Conservation (phyloP, 2,888 invertebrate species). For the Cantharis rufa region DNA sequence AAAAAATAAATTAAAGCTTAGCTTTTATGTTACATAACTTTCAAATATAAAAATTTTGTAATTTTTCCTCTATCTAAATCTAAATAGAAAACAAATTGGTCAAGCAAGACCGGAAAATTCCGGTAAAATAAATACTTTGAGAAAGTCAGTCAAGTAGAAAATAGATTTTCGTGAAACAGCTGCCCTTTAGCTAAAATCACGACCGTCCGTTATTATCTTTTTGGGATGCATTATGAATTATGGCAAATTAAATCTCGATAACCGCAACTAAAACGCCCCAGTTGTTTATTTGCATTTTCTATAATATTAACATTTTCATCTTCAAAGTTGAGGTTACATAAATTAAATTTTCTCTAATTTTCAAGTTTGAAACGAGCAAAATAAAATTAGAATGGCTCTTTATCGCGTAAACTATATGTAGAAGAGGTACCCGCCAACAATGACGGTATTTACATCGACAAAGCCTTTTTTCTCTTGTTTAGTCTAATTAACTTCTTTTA, state of each 20-base stretch:
- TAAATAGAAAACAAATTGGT: conserved; percentile 12
- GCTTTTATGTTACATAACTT: not conserved
- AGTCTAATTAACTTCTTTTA: too few species aligned
- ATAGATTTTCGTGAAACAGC: conserved; percentile 18
- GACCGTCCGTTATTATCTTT: conserved; percentile 7
- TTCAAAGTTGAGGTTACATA: not conserved
- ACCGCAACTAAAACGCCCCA: not conserved
- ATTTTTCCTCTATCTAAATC: not conserved
- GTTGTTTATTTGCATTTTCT: not conserved
- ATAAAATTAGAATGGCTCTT: not conserved
- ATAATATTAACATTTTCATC: not conserved
- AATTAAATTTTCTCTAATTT: not conserved
- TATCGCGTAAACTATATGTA: not conserved
- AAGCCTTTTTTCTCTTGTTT: too few species aligned
- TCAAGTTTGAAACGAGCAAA: not conserved
- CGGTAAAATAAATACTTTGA: conserved; percentile 14
- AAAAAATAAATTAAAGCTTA: not conserved
- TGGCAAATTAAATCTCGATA: not conserved
- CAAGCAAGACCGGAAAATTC: conserved; percentile 12
- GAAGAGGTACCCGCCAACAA: too few species aligned
- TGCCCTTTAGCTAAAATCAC: conserved; percentile 15
- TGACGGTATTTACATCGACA: too few species aligned
- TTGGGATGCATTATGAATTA: conserved; percentile 15
- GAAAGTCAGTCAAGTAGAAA: conserved; percentile 17
- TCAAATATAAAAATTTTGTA: not conserved